Evolutionary conservation across 2,797 vertebrate genomes (phyloP), one percentile per base, ranked within the genome.

Genomic region (Schizopygopsis pylzovi): DNA sequence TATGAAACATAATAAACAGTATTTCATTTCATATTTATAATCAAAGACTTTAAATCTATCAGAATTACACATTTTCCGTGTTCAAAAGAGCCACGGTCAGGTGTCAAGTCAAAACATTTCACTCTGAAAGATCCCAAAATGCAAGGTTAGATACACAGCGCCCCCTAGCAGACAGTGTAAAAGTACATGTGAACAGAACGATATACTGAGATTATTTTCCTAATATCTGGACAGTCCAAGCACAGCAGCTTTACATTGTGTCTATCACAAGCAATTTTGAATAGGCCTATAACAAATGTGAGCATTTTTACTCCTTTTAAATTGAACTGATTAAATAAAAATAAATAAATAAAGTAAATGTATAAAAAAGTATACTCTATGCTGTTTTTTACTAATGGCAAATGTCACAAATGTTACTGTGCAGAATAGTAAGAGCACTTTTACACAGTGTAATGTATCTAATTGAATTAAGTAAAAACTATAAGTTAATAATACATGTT

Each of bases 81-180:
- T 59, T 9, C 47, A 63, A 25, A 84, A 56, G 8, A 28, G 83
- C 71, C 72, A 78, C 20, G 75, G n/a, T 37, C 43, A 72, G 70
- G 37, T 79, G 83, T 63, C 25, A 85, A 75, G 79, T 49, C 71
- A 77, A 77, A 84, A 67, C 75, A 63, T 39, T 47, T 18, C 28
- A 18, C 56, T 73, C 37, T 65, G 20, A 85, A 63, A 63, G 15
- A 39, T 59, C 8, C 4, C 6, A 56, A 78, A 65, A 65, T 15
- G 70, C 20, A 47, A 75, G 18, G 22, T 45, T 81, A 78, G 81
- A 82, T 87, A 25, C 61, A 85, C 81, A 87, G 87, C 84, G 76
- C 90, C 90, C 84, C 82, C 90, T 88, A 78, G 84, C 81, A 65
- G 33, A n/a, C 75, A 43, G 1, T 61, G 18, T 20, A 1, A 9